Evolutionary conservation across 2,888 invertebrate genomes (phyloP).

Genomic region (Apamea epomidion): DNA sequence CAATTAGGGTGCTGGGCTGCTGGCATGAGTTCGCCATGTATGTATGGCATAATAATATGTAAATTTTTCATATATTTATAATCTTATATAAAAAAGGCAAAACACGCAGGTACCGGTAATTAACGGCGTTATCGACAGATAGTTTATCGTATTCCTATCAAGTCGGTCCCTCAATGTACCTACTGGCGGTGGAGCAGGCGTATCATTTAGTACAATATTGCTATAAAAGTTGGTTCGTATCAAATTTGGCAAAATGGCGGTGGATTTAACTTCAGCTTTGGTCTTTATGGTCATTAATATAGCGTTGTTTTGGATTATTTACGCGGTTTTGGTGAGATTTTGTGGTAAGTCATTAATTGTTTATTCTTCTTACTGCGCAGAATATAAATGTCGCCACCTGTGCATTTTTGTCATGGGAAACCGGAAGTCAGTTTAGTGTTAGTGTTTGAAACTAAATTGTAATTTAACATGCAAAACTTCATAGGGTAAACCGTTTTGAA

Average conservation of each 20-base stretch:
- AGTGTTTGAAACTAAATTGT: background rate
- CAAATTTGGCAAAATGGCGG: conserved; percentile 65
- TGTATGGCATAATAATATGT: background rate
- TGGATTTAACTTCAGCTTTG: conserved; percentile 72
- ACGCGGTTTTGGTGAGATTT: conserved; percentile 75
- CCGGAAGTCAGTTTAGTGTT: background rate
- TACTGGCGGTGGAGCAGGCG: background rate
- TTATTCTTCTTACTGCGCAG: background rate
- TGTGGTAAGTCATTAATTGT: conserved; percentile 78
- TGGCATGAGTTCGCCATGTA: background rate
- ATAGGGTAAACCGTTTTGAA: background rate
- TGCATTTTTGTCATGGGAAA: background rate
- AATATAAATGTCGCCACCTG: background rate
- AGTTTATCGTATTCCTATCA: conserved; percentile 64
- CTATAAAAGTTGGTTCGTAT: conserved; percentile 15
- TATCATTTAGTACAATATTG: conserved; percentile 27
- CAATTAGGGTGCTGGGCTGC: background rate
- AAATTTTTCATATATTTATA: background rate
- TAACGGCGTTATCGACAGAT: conserved; percentile 64
- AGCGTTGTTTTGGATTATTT: conserved; percentile 78
- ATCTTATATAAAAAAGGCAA: conserved; percentile 21
- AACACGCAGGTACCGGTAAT: conserved; percentile 53
- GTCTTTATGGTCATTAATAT: conserved; percentile 79
- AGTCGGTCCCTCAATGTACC: background rate
- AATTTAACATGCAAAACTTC: background rate